phyloP scores from a whole-genome alignment of 1,140 invertebrate species.

The Drosophila cardini region DNA sequence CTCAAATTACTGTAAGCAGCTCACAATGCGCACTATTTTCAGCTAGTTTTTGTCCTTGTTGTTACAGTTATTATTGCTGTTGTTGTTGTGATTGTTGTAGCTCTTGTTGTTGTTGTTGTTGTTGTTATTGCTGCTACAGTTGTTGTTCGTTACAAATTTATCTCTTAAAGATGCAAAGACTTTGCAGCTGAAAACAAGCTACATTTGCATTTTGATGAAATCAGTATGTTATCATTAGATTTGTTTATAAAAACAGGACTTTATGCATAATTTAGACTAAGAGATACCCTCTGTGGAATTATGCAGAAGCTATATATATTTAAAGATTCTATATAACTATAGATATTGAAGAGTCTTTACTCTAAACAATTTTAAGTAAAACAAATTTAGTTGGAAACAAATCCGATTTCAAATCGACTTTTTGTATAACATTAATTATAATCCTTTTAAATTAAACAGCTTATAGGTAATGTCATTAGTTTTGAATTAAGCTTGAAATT shows the following conservation, averaged over 20 bases:
- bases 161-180: slow-evolving; percentile 12
- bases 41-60: neutral
- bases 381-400: no score
- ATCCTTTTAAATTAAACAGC: no score
- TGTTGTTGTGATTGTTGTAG: no score
- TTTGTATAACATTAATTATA: no score
- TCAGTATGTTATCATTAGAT: slow-evolving; percentile 36
- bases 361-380: no score
- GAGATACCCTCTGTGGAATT: neutral
- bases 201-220: slow-evolving; percentile 50
- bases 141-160: slow-evolving; percentile 7
- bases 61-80: neutral
- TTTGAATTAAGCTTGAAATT: no score
- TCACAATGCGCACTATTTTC: slow-evolving; percentile 22
- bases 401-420: no score
- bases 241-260: slow-evolving; percentile 18
- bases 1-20: slow-evolving; percentile 63
- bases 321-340: no score
- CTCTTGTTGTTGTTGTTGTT: slow-evolving; percentile 1
- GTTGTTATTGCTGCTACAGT: no score
- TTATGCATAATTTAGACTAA: neutral
- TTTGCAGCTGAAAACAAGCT: slow-evolving; percentile 15
- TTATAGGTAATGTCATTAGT: no score
- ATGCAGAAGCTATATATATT: no score
- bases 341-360: no score